Conservation (phyloP, 2,888 invertebrate species). For the Resseliella maxima region DNA sequence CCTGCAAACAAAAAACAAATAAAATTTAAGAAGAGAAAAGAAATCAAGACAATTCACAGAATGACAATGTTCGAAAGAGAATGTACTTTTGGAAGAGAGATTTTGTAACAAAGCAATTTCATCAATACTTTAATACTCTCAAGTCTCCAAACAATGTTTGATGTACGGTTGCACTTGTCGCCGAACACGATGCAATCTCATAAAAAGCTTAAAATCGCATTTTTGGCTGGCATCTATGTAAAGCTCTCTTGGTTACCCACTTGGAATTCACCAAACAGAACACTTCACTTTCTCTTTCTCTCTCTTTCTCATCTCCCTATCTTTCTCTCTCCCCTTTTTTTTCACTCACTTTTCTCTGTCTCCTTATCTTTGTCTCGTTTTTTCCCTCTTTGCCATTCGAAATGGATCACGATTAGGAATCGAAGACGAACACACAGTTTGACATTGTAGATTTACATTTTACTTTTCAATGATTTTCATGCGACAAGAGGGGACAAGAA, state of each 20-base stretch:
- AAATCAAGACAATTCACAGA: too few species aligned
- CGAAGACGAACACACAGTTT: too few species aligned
- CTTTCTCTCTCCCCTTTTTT: too few species aligned
- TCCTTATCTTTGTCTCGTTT: too few species aligned
- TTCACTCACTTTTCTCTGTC: too few species aligned
- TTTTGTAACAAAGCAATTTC: neutral
- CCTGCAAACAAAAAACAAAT: neutral
- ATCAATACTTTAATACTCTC: slow-evolving; percentile 3
- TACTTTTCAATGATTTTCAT: neutral
- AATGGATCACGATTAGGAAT: too few species aligned
- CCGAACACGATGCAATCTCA: neutral
- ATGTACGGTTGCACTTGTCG: neutral
- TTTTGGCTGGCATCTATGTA: neutral
- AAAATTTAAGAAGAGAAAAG: neutral
- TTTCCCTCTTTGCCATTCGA: too few species aligned
- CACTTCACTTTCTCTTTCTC: too few species aligned
- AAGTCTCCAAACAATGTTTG: neutral
- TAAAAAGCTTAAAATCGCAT: slow-evolving; percentile 4
- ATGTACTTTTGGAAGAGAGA: neutral
- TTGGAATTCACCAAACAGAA: too few species aligned
- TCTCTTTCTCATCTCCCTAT: too few species aligned
- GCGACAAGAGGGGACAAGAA: neutral
- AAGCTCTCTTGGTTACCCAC: neutral
- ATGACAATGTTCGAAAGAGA: neutral
- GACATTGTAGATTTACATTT: neutral